Evolutionary conservation across 2,797 vertebrate genomes (phyloP), one percentile per base, ranked within the genome.

Genomic region (Bradypodion ventrale): DNA sequence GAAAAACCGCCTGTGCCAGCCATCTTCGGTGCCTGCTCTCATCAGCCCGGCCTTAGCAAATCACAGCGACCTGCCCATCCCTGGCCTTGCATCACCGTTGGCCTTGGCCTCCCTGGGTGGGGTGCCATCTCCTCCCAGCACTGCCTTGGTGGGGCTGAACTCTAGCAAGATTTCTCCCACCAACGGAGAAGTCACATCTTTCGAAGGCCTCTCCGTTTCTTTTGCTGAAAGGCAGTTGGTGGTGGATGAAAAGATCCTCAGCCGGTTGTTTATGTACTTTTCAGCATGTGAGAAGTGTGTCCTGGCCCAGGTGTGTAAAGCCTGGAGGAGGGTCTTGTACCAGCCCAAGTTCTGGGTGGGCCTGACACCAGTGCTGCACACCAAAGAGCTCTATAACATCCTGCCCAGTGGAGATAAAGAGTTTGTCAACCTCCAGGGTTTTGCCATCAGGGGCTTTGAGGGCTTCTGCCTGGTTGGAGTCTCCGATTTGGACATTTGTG

Each of bases 401-500:
- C 95, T 99, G 90, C 97, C 98, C 0, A 96, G 94, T 0, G 98
- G 98, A 0, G 98, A 99, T 93, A 99, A 99, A 95, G 98, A 99
- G 95, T 99, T 99, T 40, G 97, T 99, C 88, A 99, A 97, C 90
- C 97, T 99, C 88, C 98, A 99, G 95, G 98, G 98, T 80, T 99
- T 99, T 0, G 98, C 98, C 0, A 91, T 98, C 42, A 96, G 99
- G 0, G 99, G 98, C 68, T 99, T 99, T 81, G 98, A 99, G n/a
- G 96, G 97, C 19, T 99, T 99, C 96, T 99, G 99, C 93, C 94
- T 99, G 62, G 98, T 99, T 37, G 99, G 99, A 0, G 99, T 99
- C 91, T 99, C 99, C 0, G 99, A 99, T 94, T 96, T 99, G 95
- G 99, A 99, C 97, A 99, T 99, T 97, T 99, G 98, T 86, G 98